Evolutionary conservation across 1,140 invertebrate species (phyloP).

Genomic region (Tetragonula clypearis): DNA sequence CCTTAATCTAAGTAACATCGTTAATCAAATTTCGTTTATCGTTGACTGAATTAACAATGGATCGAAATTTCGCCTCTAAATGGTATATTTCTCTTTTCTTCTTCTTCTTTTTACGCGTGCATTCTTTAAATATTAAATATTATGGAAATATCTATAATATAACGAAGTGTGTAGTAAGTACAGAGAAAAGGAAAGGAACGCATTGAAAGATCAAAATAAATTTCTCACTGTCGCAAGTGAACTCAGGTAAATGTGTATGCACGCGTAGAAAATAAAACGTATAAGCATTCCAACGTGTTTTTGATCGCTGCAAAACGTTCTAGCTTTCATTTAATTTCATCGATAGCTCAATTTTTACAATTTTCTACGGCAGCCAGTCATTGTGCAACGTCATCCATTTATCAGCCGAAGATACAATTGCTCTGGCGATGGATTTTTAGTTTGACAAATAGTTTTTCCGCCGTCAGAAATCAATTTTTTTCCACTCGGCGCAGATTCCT

Average conservation of each 20-base stretch:
- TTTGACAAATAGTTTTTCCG: constrained; percentile 36
- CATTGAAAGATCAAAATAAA: no score
- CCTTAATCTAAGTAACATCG: no score
- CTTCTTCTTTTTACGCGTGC: neutral
- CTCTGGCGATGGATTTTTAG: constrained; percentile 15
- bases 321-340: neutral
- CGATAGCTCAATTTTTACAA: neutral
- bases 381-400: neutral
- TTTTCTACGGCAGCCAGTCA: neutral
- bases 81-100: neutral
- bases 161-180: no score
- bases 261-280: neutral
- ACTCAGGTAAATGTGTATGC: no score
- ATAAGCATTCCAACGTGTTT: neutral
- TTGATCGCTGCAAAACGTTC: neutral
- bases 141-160: no score
- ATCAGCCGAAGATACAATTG: constrained; percentile 31
- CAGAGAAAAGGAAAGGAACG: no score
- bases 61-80: neutral
- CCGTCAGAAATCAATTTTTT: constrained; percentile 34
- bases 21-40: constrained; percentile 10
- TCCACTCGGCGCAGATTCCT: neutral
- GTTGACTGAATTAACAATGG: neutral
- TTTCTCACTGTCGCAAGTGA: no score
- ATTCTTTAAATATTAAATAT: neutral